Conservation (phyloP, 2,797 vertebrate species). For the Lacerta bilineata region DNA sequence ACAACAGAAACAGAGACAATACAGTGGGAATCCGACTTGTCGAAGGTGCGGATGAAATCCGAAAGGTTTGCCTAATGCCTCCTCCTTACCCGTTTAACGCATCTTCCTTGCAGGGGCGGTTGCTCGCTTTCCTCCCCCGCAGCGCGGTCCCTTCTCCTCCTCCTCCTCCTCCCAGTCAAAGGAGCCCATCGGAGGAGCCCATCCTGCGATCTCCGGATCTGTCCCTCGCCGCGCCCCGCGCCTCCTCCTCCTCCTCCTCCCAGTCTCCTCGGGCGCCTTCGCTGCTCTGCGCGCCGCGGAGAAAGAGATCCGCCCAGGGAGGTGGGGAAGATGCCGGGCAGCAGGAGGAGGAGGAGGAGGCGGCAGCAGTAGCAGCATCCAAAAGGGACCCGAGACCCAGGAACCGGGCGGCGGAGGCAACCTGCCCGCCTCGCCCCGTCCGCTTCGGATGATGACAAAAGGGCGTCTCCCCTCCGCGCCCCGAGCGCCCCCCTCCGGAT, state of each 20-base stretch:
- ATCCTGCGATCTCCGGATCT: slow-evolving; percentile 34
- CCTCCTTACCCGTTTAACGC: not conserved
- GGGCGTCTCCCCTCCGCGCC: slow-evolving; percentile 44
- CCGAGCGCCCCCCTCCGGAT: slow-evolving; percentile 69
- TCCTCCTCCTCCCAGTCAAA: not conserved
- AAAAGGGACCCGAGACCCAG: not conserved
- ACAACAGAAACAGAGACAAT: too few relatives aligned
- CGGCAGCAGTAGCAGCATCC: not conserved
- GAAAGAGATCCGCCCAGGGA: not conserved
- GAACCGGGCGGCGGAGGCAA: not conserved
- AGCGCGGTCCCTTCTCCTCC: not conserved
- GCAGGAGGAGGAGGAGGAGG: not conserved
- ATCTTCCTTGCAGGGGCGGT: not conserved
- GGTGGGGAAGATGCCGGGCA: not conserved
- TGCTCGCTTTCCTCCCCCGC: not conserved
- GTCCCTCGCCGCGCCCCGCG: slow-evolving; percentile 6
- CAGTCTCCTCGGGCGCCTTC: not conserved
- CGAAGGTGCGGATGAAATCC: not conserved
- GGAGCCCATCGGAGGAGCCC: slow-evolving; percentile 48
- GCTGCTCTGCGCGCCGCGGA: not conserved
- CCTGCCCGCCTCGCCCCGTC: slow-evolving; percentile 30
- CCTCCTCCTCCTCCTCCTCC: slow-evolving; percentile 9
- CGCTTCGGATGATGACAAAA: slow-evolving; percentile 65
- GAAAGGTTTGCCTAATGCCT: too few relatives aligned
- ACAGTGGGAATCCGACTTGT: too few relatives aligned